Conservation (phyloP, 2,797 vertebrate species). For the Antrozous pallidus region DNA sequence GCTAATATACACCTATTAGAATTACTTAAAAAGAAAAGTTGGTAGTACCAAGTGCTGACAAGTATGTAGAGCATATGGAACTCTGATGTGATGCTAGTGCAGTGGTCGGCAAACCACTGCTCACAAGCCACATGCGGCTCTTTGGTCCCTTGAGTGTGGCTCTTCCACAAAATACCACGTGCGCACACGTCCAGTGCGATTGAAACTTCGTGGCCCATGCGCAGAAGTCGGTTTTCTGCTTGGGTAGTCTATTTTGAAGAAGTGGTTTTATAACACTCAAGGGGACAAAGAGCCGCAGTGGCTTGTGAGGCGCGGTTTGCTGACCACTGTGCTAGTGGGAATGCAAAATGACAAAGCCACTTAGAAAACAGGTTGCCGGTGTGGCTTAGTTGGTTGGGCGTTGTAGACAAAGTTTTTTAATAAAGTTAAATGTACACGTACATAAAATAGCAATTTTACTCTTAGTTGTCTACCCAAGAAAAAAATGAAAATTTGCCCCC, state of each 20-base stretch:
- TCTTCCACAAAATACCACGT: too few relatives aligned
- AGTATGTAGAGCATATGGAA: neutral
- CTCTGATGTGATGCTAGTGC: neutral
- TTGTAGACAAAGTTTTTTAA: neutral
- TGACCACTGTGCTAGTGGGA: neutral
- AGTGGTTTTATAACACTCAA: too few relatives aligned
- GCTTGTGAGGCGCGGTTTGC: too few relatives aligned
- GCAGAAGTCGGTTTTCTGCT: too few relatives aligned
- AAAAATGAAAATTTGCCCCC: neutral
- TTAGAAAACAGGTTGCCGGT: neutral
- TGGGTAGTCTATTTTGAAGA: too few relatives aligned
- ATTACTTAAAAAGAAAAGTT: neutral
- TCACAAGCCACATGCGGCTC: too few relatives aligned
- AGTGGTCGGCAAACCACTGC: too few relatives aligned
- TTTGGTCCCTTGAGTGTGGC: too few relatives aligned
- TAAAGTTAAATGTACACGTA: neutral
- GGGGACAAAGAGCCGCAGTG: too few relatives aligned
- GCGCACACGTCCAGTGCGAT: too few relatives aligned
- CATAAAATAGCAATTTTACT: neutral
- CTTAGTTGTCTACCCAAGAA: neutral
- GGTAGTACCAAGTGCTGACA: neutral
- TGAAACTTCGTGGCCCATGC: too few relatives aligned
- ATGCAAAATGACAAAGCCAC: too few relatives aligned
- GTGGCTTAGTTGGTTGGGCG: neutral
- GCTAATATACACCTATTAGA: neutral